These are phyloP conservation scores for Acrobasis suavella DNA, from an alignment of 2,888 invertebrate species.

Conservation along the genomic window DNA sequence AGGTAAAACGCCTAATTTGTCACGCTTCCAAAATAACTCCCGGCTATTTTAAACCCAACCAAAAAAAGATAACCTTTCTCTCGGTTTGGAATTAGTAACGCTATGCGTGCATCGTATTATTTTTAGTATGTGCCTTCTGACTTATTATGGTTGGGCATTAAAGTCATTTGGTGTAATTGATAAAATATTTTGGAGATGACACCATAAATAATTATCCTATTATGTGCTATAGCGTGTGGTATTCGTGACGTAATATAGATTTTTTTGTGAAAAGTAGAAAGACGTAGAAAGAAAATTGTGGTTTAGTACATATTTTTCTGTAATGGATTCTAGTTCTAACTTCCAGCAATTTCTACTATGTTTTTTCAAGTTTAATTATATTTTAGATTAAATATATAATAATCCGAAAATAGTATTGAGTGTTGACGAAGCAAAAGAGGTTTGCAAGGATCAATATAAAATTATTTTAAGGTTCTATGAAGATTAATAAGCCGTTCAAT, in stretches of 20 bases:
- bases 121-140: neutral
- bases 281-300: too few relatives aligned
- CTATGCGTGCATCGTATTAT: neutral
- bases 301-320: too few relatives aligned
- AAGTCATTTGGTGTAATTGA: neutral
- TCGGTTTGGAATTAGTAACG: conserved; percentile 4
- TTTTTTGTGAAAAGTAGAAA: too few relatives aligned
- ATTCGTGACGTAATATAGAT: neutral
- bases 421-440: too few relatives aligned
- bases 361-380: too few relatives aligned
- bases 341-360: too few relatives aligned
- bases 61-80: neutral
- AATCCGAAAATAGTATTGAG: too few relatives aligned
- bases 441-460: too few relatives aligned
- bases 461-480: too few relatives aligned
- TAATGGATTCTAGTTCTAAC: too few relatives aligned
- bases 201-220: neutral
- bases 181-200: conserved; percentile 1
- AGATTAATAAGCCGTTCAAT: too few relatives aligned
- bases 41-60: neutral
- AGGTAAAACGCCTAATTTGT: neutral
- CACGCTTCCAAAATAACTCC: neutral
- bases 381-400: too few relatives aligned
- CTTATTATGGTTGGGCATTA: neutral
- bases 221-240: neutral